Evolutionary conservation across 2,113 vertebrate species (phyloP), one percentile per base, ranked within the genome.

Genomic region (Scytalopus superciliaris): DNA sequence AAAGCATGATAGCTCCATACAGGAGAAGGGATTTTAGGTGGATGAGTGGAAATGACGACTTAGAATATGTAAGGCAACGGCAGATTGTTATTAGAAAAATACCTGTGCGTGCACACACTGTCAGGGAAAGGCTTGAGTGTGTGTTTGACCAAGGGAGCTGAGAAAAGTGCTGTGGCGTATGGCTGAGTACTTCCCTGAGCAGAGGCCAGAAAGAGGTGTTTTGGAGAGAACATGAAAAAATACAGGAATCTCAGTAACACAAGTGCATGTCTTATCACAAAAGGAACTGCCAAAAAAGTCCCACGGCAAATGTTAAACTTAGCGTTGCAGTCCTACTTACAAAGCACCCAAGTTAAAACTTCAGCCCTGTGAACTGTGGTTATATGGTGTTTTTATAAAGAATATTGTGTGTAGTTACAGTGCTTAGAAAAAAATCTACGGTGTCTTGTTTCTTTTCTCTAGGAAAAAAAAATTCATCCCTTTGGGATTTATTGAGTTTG

Each of bases 371-470:
- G 85, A 96, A 88, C 68, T 70, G 27, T 70, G 78, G 67, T 91
- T 93, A 27, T 79, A 57, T 64, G 40, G 45, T 91, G 53, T 72
- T 96, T 95, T 95, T 69, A 14, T 86, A 80, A 78, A 95, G 87
- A 94, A 72, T 90, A 90, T 25, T 84, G 56, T 94, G 49, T 86
- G 24, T 93, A 93, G 92, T 92, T 96, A 81, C 37, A 78, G 37
- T 80, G 52, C 72, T 96, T 92, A 93, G 81, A 42, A 93, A 87
- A 90, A 96, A 86, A 87, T 63, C 79, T 84, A 19, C 75, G 52
- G 73, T 92, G 79, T 93, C 68, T 85, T 83, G 27, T 95, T 97
- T 93, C 90, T 95, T 92, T 94, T 95, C 28, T 81, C 42, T 81
- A 74, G 66, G 64, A 68, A 76, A 74, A 84, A 95, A 79, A 49